A percentile compares a stretch with the other conserved stretches of the same genome.
Conservation (phyloP, 1,140 invertebrate genomes). For the Drosophila sproati region DNA sequence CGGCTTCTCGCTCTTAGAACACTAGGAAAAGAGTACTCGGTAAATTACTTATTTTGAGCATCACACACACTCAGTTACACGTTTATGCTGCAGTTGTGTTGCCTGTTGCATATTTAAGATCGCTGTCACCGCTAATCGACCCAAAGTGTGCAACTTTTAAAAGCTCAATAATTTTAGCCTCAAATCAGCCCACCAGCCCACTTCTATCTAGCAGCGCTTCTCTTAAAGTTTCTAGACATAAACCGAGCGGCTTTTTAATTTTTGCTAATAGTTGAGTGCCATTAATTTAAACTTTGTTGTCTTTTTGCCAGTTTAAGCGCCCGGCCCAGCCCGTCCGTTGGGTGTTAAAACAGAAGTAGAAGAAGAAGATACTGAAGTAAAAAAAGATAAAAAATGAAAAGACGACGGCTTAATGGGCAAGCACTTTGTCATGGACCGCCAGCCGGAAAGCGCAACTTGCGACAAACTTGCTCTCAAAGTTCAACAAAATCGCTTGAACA, state of each 20-base stretch:
- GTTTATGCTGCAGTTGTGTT: background rate
- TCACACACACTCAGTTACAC: background rate
- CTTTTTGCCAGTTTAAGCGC: constrained; percentile 53
- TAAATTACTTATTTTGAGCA: too few species aligned
- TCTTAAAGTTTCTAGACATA: constrained; percentile 54
- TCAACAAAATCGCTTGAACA: constrained; percentile 74
- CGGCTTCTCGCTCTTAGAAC: too few species aligned
- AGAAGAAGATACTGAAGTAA: constrained; percentile 24
- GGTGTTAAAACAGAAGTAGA: constrained; percentile 5
- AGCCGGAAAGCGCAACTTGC: constrained; percentile 75
- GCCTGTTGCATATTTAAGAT: constrained; percentile 28
- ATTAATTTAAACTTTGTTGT: constrained; percentile 83
- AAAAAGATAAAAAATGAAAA: constrained; percentile 71
- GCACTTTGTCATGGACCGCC: constrained; percentile 72
- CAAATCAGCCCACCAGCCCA: background rate
- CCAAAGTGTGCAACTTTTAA: background rate
- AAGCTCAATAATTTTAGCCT: background rate
- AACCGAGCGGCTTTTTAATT: constrained; percentile 77
- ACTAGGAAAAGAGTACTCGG: too few species aligned
- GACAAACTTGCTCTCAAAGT: constrained; percentile 75
- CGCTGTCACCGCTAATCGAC: constrained; percentile 1
- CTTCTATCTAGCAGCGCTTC: constrained; percentile 35
- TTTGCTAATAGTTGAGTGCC: constrained; percentile 80
- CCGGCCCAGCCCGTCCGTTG: constrained; percentile 51
- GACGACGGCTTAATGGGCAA: constrained; percentile 73